Conservation (phyloP, 2,888 invertebrate species). For the Ganaspis brasiliensis region DNA sequence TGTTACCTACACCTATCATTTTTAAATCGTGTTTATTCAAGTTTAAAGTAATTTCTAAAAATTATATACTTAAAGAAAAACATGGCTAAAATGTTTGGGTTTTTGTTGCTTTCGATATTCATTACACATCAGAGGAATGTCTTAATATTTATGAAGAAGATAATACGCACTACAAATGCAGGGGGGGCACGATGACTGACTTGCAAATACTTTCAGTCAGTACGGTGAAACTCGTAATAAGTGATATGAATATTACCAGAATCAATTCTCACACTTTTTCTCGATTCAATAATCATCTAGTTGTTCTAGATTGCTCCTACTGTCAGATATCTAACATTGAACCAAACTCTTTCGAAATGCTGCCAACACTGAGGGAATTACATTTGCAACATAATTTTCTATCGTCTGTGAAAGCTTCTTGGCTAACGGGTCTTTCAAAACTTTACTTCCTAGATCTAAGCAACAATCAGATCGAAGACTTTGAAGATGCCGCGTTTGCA, state of each 20-base stretch:
- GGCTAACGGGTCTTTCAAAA: constrained; percentile 70
- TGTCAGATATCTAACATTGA: constrained; percentile 74
- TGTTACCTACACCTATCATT: background rate
- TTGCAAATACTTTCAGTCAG: constrained; percentile 64
- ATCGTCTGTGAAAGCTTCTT: constrained; percentile 65
- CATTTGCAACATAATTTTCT: constrained; percentile 72
- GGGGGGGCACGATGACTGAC: constrained; percentile 69
- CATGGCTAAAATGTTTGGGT: constrained; percentile 24
- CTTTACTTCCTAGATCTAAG: constrained; percentile 75
- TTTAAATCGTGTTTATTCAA: too few relatives aligned
- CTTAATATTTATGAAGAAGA: constrained; percentile 66
- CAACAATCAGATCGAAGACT: constrained; percentile 71
- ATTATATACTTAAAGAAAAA: constrained; percentile 42
- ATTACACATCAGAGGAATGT: constrained; percentile 65
- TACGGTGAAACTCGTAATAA: constrained; percentile 71
- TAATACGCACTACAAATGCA: constrained; percentile 71
- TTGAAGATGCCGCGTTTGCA: constrained; percentile 72
- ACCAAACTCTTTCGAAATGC: constrained; percentile 69
- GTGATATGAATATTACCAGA: constrained; percentile 67
- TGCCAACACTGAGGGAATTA: constrained; percentile 76
- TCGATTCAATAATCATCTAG: constrained; percentile 70
- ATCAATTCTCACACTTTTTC: constrained; percentile 69
- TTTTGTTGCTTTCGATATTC: constrained; percentile 49
- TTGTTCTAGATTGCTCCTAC: constrained; percentile 72
- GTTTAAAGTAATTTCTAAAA: too few relatives aligned